Conservation (phyloP, 2,797 vertebrate species). For the Pseudochirops cupreus region DNA sequence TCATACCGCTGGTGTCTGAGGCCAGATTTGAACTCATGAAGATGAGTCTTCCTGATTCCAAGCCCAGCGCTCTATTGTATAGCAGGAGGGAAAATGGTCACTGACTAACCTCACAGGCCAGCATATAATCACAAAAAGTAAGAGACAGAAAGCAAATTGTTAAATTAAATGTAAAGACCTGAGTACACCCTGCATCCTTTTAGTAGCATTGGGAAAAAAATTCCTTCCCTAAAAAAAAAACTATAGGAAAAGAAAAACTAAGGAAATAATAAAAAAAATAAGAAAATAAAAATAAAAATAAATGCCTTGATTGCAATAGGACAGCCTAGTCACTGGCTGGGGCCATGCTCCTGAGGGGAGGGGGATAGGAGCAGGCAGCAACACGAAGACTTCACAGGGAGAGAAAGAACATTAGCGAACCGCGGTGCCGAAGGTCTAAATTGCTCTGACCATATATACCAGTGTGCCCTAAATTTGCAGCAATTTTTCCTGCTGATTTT, state of each 20-base stretch:
- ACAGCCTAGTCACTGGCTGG: background rate
- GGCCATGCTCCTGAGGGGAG: background rate
- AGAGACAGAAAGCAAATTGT: background rate
- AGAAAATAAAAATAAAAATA: too few species aligned
- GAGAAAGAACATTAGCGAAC: background rate
- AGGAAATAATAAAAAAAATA: too few species aligned
- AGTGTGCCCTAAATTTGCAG: background rate
- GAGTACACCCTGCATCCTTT: background rate
- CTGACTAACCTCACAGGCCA: background rate
- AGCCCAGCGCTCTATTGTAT: background rate
- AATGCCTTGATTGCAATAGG: background rate
- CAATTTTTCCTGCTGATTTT: background rate
- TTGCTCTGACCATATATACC: background rate
- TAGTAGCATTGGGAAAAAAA: background rate
- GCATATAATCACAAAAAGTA: background rate
- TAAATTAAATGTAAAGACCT: background rate
- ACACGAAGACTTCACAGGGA: background rate
- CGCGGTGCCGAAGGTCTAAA: background rate
- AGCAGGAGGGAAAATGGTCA: background rate
- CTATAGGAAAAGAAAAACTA: too few species aligned
- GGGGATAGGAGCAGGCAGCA: background rate
- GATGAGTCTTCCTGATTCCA: background rate
- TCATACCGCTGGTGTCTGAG: background rate
- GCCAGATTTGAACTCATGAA: background rate
- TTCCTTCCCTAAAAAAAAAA: too few species aligned